Base-by-base conservation (phyloP, 2,888 invertebrate species). In the Sphaeridia pumilis region DNA sequence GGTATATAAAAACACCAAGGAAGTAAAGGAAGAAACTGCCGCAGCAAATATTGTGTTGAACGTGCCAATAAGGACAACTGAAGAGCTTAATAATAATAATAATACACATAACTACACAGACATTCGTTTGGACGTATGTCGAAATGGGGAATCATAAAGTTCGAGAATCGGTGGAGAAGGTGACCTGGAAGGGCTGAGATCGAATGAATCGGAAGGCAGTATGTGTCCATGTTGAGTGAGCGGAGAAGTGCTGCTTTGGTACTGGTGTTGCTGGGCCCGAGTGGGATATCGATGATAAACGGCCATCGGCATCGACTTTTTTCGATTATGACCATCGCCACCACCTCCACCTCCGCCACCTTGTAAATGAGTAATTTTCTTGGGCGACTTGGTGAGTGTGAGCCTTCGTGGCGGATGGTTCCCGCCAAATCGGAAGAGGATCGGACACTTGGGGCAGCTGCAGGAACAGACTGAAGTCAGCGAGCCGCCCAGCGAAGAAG, bases 401-500 rank as follows among this genome's bases (percentile, higher is more conserved):
- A 62, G 59, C 48, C 64, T 47, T 25, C 61, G 52, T 7, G 64
- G 64, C 4, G 64, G 64, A 20, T 62, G 58, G 12, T 54, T 56
- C 35, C 61, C 60, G 42, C 58, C 49, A 21, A 58, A 54, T 31
- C 59, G 57, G 44, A 61, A 61, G 12, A 58, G 43, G 14, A 58
- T 44, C 25, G 62, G 61, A 59, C 64, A 65, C 52, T 63, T 60
- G 22, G 61, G 63, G 57, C 68, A 68, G 46, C 66, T 66, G 56
- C 69, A 68, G 45, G 67, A 67, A 59, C 68, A 69, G 14, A 69
- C 67, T 10, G 68, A 67, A 24, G 63, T 63, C 52, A 65, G 57
- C 0, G 62, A 64, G 7, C 61, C 61, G 47, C 59, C 62, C 20
- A 63, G 44, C 1, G 63, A 60, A 17, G 64, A 61, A 20, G 63